Evolutionary conservation across 2,888 invertebrate species (phyloP).

Genomic region (Andrena marginata): DNA sequence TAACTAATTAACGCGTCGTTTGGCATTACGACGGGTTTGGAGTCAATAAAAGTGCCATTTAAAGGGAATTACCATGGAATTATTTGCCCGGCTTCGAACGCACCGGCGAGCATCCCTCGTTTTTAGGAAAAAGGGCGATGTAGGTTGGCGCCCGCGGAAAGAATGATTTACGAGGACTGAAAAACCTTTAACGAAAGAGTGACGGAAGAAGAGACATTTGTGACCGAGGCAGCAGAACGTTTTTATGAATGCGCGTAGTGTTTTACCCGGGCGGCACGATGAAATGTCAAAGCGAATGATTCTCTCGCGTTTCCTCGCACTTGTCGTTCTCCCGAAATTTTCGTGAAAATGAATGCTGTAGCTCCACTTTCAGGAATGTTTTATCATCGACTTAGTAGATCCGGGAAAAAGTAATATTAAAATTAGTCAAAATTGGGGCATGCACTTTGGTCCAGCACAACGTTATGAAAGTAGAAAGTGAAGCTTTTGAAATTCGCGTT

Average conservation of each 20-base stretch:
- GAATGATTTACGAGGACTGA: slow-evolving; percentile 40
- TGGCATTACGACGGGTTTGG: too few species aligned
- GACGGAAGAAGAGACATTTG: slow-evolving; percentile 16
- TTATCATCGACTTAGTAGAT: slow-evolving; percentile 9
- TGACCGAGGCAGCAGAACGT: not conserved
- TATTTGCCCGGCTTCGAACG: slow-evolving; percentile 10
- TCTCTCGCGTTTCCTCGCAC: not conserved
- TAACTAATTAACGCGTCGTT: too few species aligned
- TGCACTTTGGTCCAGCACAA: too few species aligned
- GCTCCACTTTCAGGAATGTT: not conserved
- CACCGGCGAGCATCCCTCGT: not conserved
- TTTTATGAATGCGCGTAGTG: not conserved
- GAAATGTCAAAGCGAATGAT: slow-evolving; percentile 28
- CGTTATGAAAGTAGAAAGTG: not conserved
- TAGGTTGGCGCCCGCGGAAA: not conserved
- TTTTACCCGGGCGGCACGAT: slow-evolving; percentile 11
- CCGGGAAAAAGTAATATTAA: too few species aligned
- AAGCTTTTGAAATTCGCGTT: not conserved
- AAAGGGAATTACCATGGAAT: not conserved
- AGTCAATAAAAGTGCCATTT: not conserved
- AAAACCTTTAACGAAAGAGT: slow-evolving; percentile 32
- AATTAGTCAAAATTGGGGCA: too few species aligned
- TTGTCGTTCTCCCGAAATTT: slow-evolving; percentile 9
- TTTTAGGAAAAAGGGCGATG: not conserved
- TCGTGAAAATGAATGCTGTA: slow-evolving; percentile 1